Conservation (phyloP, 1,140 invertebrate species). For the Sminthurinus signatus region DNA sequence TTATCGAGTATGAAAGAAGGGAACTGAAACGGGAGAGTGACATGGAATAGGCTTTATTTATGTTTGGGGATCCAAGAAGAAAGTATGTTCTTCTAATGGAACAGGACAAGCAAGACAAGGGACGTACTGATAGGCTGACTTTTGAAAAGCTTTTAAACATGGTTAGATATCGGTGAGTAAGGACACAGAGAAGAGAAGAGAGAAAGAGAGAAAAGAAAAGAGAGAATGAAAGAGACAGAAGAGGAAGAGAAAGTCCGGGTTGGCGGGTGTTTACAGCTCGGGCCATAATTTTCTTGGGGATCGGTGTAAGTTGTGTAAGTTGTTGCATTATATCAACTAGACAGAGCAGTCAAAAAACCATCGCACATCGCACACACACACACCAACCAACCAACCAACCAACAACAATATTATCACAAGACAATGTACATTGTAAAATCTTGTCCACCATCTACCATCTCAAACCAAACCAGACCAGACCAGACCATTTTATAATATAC, state of each 20-base stretch:
- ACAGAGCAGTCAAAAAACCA: background rate
- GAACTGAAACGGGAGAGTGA: conserved; percentile 41
- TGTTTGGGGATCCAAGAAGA: conserved; percentile 36
- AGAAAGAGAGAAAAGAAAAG: no score
- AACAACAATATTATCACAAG: no score
- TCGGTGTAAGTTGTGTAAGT: no score
- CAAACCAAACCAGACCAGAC: no score
- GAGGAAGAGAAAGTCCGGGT: no score
- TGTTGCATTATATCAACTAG: no score
- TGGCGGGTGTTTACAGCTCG: no score
- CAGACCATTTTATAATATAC: no score
- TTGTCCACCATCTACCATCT: conserved; percentile 1
- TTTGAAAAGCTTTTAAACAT: conserved; percentile 39
- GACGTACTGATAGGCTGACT: conserved; percentile 28
- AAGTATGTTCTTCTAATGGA: conserved; percentile 39
- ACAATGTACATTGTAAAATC: background rate
- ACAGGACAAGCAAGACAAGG: conserved; percentile 39
- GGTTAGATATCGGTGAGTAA: no score
- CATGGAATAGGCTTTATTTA: conserved; percentile 41
- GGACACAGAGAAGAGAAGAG: no score
- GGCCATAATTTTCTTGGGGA: no score
- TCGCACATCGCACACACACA: background rate
- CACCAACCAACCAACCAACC: background rate
- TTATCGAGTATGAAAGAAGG: conserved; percentile 42
- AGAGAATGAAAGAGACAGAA: no score